These are phyloP conservation scores for Gambusia affinis DNA, from an alignment of 2,113 vertebrate genomes.

Conservation along the genomic window DNA sequence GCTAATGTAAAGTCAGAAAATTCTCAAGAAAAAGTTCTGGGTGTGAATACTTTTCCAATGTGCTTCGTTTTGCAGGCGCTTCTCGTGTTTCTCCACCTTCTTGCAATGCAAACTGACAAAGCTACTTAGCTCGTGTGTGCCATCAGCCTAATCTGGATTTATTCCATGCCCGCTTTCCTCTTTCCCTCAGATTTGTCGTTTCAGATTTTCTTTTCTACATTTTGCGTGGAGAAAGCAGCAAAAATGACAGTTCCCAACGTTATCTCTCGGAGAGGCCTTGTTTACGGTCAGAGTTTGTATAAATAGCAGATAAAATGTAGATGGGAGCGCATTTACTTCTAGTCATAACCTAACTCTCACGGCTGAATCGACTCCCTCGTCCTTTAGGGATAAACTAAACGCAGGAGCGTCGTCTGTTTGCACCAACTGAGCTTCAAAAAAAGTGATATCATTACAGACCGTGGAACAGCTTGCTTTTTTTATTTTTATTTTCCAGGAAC, in stretches of 20 bases:
- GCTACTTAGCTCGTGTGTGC: constrained; percentile 21
- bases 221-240: too few species aligned
- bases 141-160: constrained; percentile 17
- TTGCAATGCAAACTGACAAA: constrained; percentile 56
- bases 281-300: too few species aligned
- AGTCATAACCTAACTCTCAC: constrained; percentile 22
- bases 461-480: constrained; percentile 14
- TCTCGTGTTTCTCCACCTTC: background rate
- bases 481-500: constrained; percentile 5
- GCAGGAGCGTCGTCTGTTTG: background rate
- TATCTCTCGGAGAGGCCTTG: too few species aligned
- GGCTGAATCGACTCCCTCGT: constrained; percentile 31
- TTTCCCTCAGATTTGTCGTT: background rate
- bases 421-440: background rate
- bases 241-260: too few species aligned
- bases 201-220: too few species aligned
- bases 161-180: background rate
- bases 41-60: background rate
- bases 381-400: constrained; percentile 35
- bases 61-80: background rate
- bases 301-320: too few species aligned
- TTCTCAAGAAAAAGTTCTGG: background rate
- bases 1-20: background rate
- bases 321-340: background rate
- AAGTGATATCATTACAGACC: constrained; percentile 3